Evolutionary conservation across 2,797 vertebrate species (phyloP).

Genomic region (Falco concolor): DNA sequence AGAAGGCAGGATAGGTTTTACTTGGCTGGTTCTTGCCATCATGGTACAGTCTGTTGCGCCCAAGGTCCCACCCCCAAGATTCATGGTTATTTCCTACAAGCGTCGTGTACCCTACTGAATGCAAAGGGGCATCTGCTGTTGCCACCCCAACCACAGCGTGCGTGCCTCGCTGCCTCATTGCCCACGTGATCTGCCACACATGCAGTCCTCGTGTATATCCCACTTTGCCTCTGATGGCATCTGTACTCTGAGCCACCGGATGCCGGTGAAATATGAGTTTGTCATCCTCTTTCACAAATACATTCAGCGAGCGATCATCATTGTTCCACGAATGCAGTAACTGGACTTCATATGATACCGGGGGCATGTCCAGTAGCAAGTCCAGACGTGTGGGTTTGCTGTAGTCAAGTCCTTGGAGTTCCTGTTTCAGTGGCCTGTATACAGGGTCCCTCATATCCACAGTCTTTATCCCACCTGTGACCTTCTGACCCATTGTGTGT

Average conservation of each 20-base stretch:
- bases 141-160: constrained; percentile 95
- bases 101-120: constrained; percentile 95
- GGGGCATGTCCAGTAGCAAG: constrained; percentile 94
- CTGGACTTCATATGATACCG: constrained; percentile 81
- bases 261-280: constrained; percentile 96
- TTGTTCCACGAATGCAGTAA: constrained; percentile 95
- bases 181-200: constrained; percentile 98
- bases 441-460: constrained; percentile 96
- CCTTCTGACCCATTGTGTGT: constrained; percentile 93
- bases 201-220: constrained; percentile 96
- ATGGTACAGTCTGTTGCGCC: constrained; percentile 94
- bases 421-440: constrained; percentile 89
- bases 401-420: constrained; percentile 90
- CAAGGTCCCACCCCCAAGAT: constrained; percentile 99
- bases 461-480: constrained; percentile 96
- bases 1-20: constrained; percentile 90
- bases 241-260: constrained; percentile 97
- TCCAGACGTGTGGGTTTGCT: constrained; percentile 92
- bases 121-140: constrained; percentile 87
- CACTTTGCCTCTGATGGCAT: constrained; percentile 90
- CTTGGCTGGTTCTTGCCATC: constrained; percentile 95
- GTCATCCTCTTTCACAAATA: constrained; percentile 98
- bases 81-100: constrained; percentile 92
- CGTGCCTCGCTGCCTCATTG: constrained; percentile 93
- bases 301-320: constrained; percentile 93